These are phyloP conservation scores for Florisuga fusca DNA, from an alignment of 2,797 vertebrate species.

Conservation along the genomic window DNA sequence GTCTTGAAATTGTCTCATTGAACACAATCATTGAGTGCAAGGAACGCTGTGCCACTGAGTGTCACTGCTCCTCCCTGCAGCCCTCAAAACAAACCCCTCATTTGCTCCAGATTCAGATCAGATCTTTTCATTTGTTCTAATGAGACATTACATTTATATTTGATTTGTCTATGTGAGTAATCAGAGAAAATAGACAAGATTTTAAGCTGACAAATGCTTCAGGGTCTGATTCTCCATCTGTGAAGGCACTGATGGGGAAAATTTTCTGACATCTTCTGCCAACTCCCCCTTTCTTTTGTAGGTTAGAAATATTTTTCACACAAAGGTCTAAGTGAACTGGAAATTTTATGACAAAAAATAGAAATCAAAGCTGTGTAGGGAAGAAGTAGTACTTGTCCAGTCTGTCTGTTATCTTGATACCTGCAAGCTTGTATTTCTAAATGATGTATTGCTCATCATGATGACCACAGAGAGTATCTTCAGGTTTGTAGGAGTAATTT, in stretches of 20 bases:
- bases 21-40: conserved; percentile 62
- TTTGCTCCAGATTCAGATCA: neutral
- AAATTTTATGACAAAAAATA: neutral
- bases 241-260: neutral
- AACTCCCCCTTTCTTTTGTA: neutral
- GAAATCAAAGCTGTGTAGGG: neutral
- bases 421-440: neutral
- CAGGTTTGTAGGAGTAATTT: neutral
- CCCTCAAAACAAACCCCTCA: neutral
- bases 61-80: conserved; percentile 62
- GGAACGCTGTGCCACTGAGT: conserved; percentile 63
- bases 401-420: neutral
- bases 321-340: neutral
- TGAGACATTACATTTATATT: neutral
- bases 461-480: neutral
- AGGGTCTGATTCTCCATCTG: neutral
- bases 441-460: neutral
- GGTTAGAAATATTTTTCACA: neutral
- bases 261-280: neutral
- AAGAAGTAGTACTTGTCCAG: neutral
- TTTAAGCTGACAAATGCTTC: neutral
- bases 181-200: neutral
- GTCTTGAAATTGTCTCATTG: conserved; percentile 75
- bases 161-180: neutral
- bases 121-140: conserved; percentile 19